Evolutionary conservation across 2,888 invertebrate genomes (phyloP).

Genomic region (Dorcus hopei): DNA sequence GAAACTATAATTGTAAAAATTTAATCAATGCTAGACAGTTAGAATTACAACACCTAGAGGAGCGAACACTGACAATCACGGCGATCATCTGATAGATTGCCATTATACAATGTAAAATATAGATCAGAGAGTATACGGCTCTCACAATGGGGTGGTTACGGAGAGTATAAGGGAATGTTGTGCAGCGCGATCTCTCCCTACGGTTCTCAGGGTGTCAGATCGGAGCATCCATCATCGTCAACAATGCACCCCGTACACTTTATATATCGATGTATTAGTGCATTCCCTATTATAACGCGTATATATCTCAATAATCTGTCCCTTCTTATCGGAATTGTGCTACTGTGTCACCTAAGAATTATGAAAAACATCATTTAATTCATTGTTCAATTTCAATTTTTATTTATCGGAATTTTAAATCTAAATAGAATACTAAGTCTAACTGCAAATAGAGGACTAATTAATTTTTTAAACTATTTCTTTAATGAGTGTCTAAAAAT

Average conservation of each 20-base stretch:
- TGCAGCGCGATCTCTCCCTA: conserved; percentile 1
- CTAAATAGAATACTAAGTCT: no score
- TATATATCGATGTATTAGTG: background rate
- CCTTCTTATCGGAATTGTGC: background rate
- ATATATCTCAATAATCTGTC: background rate
- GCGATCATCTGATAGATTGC: conserved; percentile 12
- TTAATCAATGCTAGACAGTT: background rate
- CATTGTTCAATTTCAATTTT: no score
- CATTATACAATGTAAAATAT: conserved; percentile 18
- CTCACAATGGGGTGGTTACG: no score
- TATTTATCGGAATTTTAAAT: no score
- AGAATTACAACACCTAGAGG: background rate
- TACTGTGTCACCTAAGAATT: background rate
- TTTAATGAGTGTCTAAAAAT: no score
- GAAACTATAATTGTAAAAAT: no score
- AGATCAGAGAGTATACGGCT: conserved; percentile 6
- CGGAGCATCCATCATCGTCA: conserved; percentile 38
- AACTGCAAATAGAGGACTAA: no score
- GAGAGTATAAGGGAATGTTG: no score
- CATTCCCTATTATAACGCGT: background rate
- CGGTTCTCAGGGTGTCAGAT: conserved; percentile 38
- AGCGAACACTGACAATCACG: background rate
- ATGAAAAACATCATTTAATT: no score
- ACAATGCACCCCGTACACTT: conserved; percentile 25
- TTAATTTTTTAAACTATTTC: no score